Evolutionary conservation across 2,797 vertebrate species (phyloP).

Genomic region (Trichosurus vulpecula): DNA sequence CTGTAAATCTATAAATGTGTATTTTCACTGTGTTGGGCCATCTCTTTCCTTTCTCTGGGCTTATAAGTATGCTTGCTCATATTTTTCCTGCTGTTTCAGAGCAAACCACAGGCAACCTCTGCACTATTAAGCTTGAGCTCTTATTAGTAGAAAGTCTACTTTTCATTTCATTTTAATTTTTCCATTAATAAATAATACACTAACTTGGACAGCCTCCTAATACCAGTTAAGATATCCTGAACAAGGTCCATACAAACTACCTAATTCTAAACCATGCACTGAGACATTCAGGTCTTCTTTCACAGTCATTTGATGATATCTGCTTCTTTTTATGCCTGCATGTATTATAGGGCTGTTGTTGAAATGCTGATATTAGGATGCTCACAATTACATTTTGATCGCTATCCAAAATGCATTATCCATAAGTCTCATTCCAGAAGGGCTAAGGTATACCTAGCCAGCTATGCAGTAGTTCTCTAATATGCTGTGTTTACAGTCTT

Average conservation of each 20-base stretch:
- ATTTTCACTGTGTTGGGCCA: not conserved
- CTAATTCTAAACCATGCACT: conserved; percentile 42
- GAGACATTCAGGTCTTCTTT: not conserved
- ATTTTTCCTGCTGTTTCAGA: conserved; percentile 31
- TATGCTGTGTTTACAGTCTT: conserved; percentile 72
- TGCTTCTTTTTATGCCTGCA: not conserved
- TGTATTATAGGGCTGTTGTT: not conserved
- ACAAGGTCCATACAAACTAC: conserved; percentile 50
- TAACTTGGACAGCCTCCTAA: not conserved
- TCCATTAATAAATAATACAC: conserved; percentile 38
- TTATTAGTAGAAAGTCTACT: conserved; percentile 59
- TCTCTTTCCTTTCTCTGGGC: not conserved
- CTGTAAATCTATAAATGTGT: not conserved
- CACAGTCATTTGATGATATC: not conserved
- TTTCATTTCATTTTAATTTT: conserved; percentile 68
- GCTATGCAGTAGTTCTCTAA: conserved; percentile 68
- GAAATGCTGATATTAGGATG: conserved; percentile 37
- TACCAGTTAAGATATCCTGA: conserved; percentile 62
- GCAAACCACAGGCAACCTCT: conserved; percentile 55
- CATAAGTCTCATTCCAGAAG: conserved; percentile 62
- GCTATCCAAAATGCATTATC: conserved; percentile 69
- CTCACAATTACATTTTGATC: conserved; percentile 55
- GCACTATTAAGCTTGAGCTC: conserved; percentile 56
- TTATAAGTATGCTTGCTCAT: conserved; percentile 38
- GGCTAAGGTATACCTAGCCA: conserved; percentile 57